phyloP scores from a whole-genome alignment of 2,797 vertebrate species.

The Trachops cirrhosus region DNA sequence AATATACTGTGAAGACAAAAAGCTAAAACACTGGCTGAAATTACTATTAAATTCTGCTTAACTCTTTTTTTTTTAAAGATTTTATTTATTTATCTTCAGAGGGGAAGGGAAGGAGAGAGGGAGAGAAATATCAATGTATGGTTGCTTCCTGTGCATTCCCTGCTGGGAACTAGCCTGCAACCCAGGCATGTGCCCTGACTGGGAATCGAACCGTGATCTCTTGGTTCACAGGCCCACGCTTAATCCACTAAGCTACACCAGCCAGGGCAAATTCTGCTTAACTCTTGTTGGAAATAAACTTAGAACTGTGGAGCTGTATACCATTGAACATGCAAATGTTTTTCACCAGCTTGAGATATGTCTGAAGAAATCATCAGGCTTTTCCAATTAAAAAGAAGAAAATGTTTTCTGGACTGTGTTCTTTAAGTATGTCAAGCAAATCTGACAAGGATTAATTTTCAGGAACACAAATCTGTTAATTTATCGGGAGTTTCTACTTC shows the following conservation, averaged over 20 bases:
- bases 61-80: too few relatives aligned
- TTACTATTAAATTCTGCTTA: neutral
- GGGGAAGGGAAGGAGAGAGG: too few relatives aligned
- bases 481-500: neutral
- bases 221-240: too few relatives aligned
- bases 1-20: neutral
- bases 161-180: too few relatives aligned
- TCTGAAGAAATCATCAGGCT: neutral
- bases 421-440: neutral
- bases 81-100: too few relatives aligned
- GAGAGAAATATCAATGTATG: too few relatives aligned
- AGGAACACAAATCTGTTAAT: neutral
- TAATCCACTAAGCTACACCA: too few relatives aligned
- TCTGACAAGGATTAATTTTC: neutral
- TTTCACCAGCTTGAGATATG: neutral
- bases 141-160: too few relatives aligned
- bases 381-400: slow-evolving; percentile 20
- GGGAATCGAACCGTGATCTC: too few relatives aligned
- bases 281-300: neutral
- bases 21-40: neutral
- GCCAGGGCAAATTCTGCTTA: neutral
- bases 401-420: neutral
- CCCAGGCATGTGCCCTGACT: too few relatives aligned
- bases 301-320: neutral
- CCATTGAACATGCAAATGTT: neutral